Percentiles rank a stretch among this genome's conserved stretches.
Conservation (phyloP, 2,888 invertebrate species). For the Saturnia japonica region DNA sequence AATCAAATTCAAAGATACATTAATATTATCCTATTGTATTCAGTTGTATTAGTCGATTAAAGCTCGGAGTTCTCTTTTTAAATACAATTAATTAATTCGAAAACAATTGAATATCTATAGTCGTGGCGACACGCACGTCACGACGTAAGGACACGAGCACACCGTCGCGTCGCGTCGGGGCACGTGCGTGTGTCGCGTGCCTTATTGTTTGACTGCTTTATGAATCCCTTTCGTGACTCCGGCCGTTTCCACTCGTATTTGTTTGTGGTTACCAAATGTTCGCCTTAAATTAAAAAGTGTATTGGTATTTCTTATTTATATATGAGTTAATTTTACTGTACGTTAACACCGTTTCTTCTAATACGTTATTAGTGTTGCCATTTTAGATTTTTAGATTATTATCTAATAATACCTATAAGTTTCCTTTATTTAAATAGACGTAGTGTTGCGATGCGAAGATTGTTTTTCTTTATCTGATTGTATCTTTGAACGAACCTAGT, state of each 20-base stretch:
- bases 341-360: neutral
- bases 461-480: too few relatives aligned
- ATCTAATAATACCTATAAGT: too few relatives aligned
- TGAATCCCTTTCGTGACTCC: conserved; percentile 26
- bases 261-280: conserved; percentile 40
- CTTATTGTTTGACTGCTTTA: conserved; percentile 46
- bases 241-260: conserved; percentile 14
- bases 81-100: conserved; percentile 13
- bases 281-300: conserved; percentile 47
- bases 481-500: too few relatives aligned
- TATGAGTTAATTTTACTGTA: neutral
- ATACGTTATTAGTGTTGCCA: too few relatives aligned
- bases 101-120: conserved; percentile 35
- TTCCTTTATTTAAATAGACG: too few relatives aligned
- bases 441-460: too few relatives aligned
- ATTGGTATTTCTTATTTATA: conserved; percentile 30
- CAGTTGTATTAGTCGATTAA: neutral
- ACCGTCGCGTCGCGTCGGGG: conserved; percentile 60
- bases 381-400: too few relatives aligned
- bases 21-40: neutral
- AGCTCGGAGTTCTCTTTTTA: conserved; percentile 1
- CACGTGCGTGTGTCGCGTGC: conserved; percentile 63
- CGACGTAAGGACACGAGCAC: conserved; percentile 62
- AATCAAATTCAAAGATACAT: neutral
- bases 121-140: conserved; percentile 51